Base-by-base conservation (phyloP, 2,113 vertebrate genomes). In the Nicator chloris region DNA sequence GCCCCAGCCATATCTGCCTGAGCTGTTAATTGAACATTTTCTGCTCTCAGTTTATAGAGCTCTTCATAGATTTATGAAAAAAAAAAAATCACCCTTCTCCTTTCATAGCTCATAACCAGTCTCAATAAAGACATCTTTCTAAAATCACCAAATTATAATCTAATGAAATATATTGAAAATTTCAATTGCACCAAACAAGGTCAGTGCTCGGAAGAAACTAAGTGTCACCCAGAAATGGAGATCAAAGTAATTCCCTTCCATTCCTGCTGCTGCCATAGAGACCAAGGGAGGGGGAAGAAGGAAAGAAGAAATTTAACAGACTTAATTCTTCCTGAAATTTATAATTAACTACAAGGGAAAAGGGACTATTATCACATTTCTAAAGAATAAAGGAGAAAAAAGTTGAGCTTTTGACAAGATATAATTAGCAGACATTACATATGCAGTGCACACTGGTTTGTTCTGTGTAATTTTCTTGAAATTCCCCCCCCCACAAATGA, bases 241-340 rank as follows among this genome's bases (percentile, higher is more conserved):
- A 98, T 98, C 95, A 98, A 97, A 97, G 96, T 85, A 97, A 97
- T 95, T 96, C 86, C 86, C 63, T 96, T 96, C 94, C 95, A 82
- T 94, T 96, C 61, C 95, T 91, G 88, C 77, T 97, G 97, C 97
- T 98, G 94, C 97, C 97, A 97, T 97, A 98, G 97, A 98, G 96
- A 98, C 97, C 96, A 96, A 94, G 69, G 57, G 86, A 92, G 92
- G 91, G 72, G 64, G 84, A 73, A 95, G 83, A 96, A 61, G 19
- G 75, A 82, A 90, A 85, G 89, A 78, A 96, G 82, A 96, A 82
- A 96, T 96, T 97, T 97, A 98, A 90, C 86, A 86, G 90, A 97
- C 93, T 97, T 98, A 98, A 98, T 98, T 98, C 97, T 96, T 98
- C 90, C 96, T 93, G 93, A 97, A 98, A 98, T 98, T 98, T 97